phyloP scores from a whole-genome alignment of 2,888 invertebrate genomes.

The Dolichopus griseipennis region DNA sequence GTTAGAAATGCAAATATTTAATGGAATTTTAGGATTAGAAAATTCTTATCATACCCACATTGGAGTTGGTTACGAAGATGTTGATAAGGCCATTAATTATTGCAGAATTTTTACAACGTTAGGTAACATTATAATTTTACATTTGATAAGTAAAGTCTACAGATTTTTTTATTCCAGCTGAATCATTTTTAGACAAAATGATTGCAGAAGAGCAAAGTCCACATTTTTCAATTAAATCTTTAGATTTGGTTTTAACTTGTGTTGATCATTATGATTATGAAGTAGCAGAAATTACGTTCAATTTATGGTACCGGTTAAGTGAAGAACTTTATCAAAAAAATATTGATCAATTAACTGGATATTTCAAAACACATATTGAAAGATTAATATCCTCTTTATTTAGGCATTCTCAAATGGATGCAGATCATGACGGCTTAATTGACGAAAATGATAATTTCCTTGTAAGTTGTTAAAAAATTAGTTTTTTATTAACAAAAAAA shows the following conservation, averaged over 20 bases:
- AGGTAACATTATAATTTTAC: conserved; percentile 14
- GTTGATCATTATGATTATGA: conserved; percentile 97
- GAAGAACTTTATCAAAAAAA: conserved; percentile 88
- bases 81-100: conserved; percentile 88
- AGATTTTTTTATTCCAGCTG: conserved; percentile 48
- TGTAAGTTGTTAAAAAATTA: conserved; percentile 39
- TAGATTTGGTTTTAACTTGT: conserved; percentile 84
- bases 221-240: conserved; percentile 71
- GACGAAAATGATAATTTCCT: conserved; percentile 76
- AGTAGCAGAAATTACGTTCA: conserved; percentile 87
- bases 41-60: conserved; percentile 66
- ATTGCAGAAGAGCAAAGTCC: conserved; percentile 54
- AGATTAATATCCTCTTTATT: conserved; percentile 82
- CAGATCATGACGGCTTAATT: conserved; percentile 80
- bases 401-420: conserved; percentile 91
- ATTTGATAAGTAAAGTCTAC: not conserved
- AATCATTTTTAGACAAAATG: conserved; percentile 80
- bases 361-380: conserved; percentile 86
- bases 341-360: conserved; percentile 64
- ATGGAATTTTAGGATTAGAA: conserved; percentile 69
- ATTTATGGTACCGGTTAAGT: conserved; percentile 92
- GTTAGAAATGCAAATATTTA: conserved; percentile 71
- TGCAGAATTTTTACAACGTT: conserved; percentile 91
- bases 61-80: conserved; percentile 87
- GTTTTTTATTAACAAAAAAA: not conserved